Conservation (phyloP, 2,797 vertebrate genomes). For the Gambusia yucatana region DNA sequence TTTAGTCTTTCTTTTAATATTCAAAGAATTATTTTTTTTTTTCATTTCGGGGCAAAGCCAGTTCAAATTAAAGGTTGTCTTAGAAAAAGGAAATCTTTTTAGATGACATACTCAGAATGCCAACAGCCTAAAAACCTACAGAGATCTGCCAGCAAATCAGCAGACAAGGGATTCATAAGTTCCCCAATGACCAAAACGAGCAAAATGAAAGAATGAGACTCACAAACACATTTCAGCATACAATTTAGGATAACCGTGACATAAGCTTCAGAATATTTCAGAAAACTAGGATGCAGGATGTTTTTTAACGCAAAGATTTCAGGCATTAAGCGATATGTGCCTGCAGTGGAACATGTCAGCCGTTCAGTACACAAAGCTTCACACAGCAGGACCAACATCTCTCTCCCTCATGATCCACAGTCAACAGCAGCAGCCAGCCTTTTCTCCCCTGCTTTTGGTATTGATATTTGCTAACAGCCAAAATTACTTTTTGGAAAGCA, state of each 20-base stretch:
- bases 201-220: conserved; percentile 2
- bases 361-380: conserved; percentile 65
- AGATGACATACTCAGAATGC: conserved; percentile 5
- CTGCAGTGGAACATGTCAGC: conserved; percentile 53
- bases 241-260: not conserved
- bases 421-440: conserved; percentile 71
- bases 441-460: conserved; percentile 65
- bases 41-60: not conserved
- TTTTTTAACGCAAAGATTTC: conserved; percentile 28
- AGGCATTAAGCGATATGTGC: conserved; percentile 53
- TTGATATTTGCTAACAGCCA: conserved; percentile 79
- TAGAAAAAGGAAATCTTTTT: not conserved
- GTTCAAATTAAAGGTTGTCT: not conserved
- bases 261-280: conserved; percentile 15
- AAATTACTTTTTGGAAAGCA: conserved; percentile 77
- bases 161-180: conserved; percentile 3
- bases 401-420: conserved; percentile 60
- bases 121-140: not conserved
- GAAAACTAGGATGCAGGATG: conserved; percentile 19
- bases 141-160: conserved; percentile 14
- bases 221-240: not conserved
- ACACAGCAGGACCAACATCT: conserved; percentile 63
- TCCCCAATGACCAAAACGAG: conserved; percentile 27
- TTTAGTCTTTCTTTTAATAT: not conserved
- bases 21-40: not conserved